Percentiles rank a stretch among this genome's conserved stretches.
phyloP scores from a whole-genome alignment of 1,140 invertebrate genomes.

The Sweltsa coloradensis region DNA sequence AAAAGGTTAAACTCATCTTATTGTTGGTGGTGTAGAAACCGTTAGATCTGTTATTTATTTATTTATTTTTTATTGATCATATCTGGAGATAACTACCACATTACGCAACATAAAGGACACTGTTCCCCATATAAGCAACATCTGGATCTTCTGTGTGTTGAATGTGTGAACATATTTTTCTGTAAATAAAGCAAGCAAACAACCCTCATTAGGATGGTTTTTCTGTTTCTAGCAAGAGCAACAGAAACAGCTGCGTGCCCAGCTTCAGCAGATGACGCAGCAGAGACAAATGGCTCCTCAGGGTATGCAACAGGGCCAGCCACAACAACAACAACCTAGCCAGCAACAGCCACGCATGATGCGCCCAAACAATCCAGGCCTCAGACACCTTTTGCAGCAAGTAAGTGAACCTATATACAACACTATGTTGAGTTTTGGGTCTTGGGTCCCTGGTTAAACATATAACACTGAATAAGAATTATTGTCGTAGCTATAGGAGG shows the following conservation, averaged over 20 bases:
- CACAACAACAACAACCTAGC: constrained; percentile 13
- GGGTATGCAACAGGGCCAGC: constrained; percentile 17
- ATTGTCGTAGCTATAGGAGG: constrained; percentile 28
- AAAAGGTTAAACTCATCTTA: no score
- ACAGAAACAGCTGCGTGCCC: constrained; percentile 22
- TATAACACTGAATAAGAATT: constrained; percentile 23
- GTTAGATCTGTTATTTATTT: background rate
- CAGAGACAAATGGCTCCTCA: constrained; percentile 2
- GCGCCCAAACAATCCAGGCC: constrained; percentile 52
- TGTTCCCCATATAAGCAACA: background rate
- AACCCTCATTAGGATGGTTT: background rate
- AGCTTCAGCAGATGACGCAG: constrained; percentile 19
- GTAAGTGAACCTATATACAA: constrained; percentile 29
- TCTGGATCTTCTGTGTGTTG: background rate
- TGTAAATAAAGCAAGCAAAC: background rate
- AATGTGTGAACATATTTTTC: background rate
- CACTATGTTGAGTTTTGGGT: background rate
- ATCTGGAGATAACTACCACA: no score
- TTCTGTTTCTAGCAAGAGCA: constrained; percentile 19
- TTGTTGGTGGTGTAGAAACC: no score
- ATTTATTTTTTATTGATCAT: background rate
- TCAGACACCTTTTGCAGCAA: constrained; percentile 54
- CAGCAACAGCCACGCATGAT: constrained; percentile 40
- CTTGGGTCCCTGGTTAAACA: constrained; percentile 20
- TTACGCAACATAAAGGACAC: no score